Evolutionary conservation across 2,888 invertebrate species (phyloP), one percentile per base, ranked within the genome.

Genomic region (Caenorhabditis zanzibari): DNA sequence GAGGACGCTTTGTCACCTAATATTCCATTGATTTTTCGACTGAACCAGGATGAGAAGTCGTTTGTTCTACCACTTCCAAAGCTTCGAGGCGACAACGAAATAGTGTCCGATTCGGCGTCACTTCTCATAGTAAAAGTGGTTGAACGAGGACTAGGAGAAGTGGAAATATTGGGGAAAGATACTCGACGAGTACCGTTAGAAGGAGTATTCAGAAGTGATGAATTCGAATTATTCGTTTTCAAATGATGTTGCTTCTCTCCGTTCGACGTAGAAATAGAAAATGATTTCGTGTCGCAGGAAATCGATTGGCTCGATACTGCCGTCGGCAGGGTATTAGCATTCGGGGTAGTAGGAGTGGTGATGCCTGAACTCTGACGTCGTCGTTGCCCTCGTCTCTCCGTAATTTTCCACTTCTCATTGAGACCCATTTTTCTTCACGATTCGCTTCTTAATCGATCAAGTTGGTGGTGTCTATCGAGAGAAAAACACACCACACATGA

Each of bases 391-490:
- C 82, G 59, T 26, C 64, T 73, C 82, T 83, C 83, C 38, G 79
- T 35, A 64, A 83, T 74, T 75, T 66, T 52, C 79, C 69, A 79
- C 72, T 83, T 79, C 74, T 83, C 69, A 64, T 83, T 83, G 12
- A 83, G 69, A 41, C 79, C 74, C 83, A 82, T 82, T 41, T n/a
- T n/a, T 32, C 24, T n/a, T 10, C 22, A 5, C 52, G n/a, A 19
- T 22, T 24, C 14, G 14, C 49, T 19, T 26, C 19, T 41, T 63
- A 59, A 64, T 79, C 71, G 64, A 64, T 64, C 79, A 68, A 66
- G 66, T 19, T 56, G 28, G 64, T 0, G 9, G 64, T n/a, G 16
- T 16, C 12, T 47, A 16, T 47, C 44, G 26, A 41, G 12, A 22
- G 19, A 9, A 44, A 22, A 10, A 47, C 19, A 47, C 47, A 47